phyloP scores from a whole-genome alignment of 92 coral and sea anemone species.

The Metridium senile region DNA sequence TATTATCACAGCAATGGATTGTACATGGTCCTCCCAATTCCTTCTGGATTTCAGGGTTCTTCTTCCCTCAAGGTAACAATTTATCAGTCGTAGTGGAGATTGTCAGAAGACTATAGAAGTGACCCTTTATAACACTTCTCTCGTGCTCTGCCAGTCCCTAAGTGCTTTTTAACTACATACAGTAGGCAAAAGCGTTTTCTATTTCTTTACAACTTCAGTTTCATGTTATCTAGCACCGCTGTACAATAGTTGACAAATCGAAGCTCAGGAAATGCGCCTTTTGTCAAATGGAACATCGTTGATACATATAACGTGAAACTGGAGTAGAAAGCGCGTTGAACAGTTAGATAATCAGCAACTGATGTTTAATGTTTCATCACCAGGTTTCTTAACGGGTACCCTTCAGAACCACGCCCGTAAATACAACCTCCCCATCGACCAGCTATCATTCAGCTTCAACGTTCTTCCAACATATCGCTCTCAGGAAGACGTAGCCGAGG shows the following conservation, averaged over 20 bases:
- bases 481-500: conserved; percentile 96
- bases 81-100: neutral
- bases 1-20: conserved; percentile 90
- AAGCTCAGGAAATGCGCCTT: no score
- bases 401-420: conserved; percentile 99
- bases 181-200: no score
- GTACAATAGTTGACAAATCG: no score
- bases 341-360: neutral
- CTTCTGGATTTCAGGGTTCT: conserved; percentile 98
- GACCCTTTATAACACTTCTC: no score
- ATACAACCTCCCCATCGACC: conserved; percentile 98
- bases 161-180: no score
- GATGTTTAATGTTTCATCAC: neutral
- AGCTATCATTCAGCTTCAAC: conserved; percentile 91
- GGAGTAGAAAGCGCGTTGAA: no score
- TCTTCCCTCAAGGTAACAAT: conserved; percentile 94
- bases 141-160: no score
- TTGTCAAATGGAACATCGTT: no score
- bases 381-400: conserved; percentile 97
- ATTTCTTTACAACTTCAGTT: no score
- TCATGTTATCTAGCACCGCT: no score
- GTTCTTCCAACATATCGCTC: conserved; percentile 83
- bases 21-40: conserved; percentile 91
- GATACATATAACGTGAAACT: no score
- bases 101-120: no score